These are phyloP conservation scores for Nezara viridula DNA, from an alignment of 2,888 invertebrate genomes.

Conservation along the genomic window DNA sequence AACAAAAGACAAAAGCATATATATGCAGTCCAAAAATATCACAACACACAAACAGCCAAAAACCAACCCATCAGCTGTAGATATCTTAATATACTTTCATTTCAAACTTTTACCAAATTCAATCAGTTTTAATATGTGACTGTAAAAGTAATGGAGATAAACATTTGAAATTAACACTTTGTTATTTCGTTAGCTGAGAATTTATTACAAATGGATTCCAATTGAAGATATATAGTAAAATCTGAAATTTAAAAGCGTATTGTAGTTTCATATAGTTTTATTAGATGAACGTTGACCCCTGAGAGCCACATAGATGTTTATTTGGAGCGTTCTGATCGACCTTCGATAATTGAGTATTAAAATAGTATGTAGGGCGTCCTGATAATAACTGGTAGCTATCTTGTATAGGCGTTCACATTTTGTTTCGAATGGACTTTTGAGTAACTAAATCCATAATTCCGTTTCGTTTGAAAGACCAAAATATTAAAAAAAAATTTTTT, in stretches of 20 bases:
- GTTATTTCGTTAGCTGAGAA: neutral
- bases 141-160: no score
- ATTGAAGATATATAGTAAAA: neutral
- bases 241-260: neutral
- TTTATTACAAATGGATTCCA: neutral
- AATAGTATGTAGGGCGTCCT: slow-evolving; percentile 38
- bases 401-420: neutral
- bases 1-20: no score
- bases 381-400: neutral
- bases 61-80: no score
- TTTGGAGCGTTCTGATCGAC: slow-evolving; percentile 20
- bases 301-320: neutral
- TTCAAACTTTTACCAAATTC: no score
- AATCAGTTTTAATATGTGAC: no score
- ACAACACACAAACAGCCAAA: no score
- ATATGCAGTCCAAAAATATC: no score
- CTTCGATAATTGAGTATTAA: slow-evolving; percentile 23
- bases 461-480: no score
- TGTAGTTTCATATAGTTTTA: neutral
- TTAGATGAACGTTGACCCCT: slow-evolving; percentile 13
- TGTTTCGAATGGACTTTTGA: neutral
- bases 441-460: no score
- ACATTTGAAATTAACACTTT: no score
- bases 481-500: no score
- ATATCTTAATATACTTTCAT: no score